Conservation (phyloP, 1,140 invertebrate species). For the Ceratosolen solmsi region DNA sequence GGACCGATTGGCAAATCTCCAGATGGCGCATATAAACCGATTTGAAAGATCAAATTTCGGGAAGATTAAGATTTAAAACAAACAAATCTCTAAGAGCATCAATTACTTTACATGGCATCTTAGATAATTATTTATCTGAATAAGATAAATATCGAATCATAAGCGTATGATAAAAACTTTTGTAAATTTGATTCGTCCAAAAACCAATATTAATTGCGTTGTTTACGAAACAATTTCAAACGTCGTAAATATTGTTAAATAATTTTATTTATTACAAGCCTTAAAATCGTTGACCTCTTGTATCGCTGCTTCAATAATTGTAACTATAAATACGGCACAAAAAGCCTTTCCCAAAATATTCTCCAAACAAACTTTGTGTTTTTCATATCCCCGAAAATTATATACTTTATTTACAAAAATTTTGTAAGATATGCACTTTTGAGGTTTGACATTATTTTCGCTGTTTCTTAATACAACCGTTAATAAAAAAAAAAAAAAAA, state of each 20-base stretch:
- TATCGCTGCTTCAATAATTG: background rate
- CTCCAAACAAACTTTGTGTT: background rate
- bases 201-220: too few relatives aligned
- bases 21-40: background rate
- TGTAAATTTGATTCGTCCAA: too few relatives aligned
- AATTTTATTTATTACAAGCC: background rate
- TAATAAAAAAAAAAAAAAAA: too few relatives aligned
- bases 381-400: background rate
- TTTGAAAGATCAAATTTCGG: background rate
- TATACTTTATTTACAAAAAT: background rate
- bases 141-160: too few relatives aligned
- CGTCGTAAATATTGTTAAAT: background rate
- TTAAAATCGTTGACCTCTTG: background rate
- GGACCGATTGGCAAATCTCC: background rate
- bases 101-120: background rate
- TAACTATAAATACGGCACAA: background rate
- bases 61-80: background rate
- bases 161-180: too few relatives aligned
- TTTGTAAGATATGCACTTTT: background rate
- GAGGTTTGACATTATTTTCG: background rate
- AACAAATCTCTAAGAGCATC: background rate
- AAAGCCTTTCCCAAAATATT: background rate
- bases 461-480: too few relatives aligned
- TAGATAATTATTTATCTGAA: background rate
- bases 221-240: background rate